Conservation (phyloP, 2,888 invertebrate species). For the Cheilosia scutellata region DNA sequence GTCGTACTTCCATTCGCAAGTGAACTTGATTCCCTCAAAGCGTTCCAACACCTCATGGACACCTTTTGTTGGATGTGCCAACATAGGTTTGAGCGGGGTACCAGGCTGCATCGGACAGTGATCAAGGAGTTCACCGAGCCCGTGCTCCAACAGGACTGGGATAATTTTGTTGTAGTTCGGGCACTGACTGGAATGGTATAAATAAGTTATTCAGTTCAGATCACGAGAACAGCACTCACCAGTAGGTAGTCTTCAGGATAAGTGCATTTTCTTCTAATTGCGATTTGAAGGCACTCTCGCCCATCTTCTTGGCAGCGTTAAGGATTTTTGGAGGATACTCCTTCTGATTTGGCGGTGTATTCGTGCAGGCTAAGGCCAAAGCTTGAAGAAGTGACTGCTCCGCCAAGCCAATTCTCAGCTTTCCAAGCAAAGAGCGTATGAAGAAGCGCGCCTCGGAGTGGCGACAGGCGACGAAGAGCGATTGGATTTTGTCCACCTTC, state of each 20-base stretch:
- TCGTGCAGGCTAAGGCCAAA: conserved; percentile 92
- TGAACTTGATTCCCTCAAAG: conserved; percentile 94
- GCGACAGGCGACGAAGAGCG: conserved; percentile 96
- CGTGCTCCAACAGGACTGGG: conserved; percentile 90
- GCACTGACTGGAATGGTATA: conserved; percentile 89
- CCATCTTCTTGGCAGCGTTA: conserved; percentile 87
- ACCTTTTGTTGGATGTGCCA: conserved; percentile 98
- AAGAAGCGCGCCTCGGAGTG: conserved; percentile 94
- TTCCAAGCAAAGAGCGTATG: conserved; percentile 95
- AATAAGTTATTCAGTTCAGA: neutral
- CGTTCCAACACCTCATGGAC: conserved; percentile 93
- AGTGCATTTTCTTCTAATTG: conserved; percentile 90
- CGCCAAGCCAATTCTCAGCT: conserved; percentile 97
- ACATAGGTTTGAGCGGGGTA: conserved; percentile 98
- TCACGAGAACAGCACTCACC: conserved; percentile 85
- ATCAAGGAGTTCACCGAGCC: conserved; percentile 89
- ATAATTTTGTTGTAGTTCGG: conserved; percentile 96
- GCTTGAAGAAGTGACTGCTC: conserved; percentile 98
- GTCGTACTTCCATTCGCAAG: conserved; percentile 99
- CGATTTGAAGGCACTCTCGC: conserved; percentile 89
- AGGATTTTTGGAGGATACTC: conserved; percentile 87
- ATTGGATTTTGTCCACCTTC: conserved; percentile 96
- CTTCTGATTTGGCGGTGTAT: conserved; percentile 88
- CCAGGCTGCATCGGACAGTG: conserved; percentile 95
- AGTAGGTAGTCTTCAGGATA: conserved; percentile 95